Evolutionary conservation across 2,888 invertebrate genomes (phyloP), one percentile per base, ranked within the genome.

Genomic region (Philopedon plagiatum): DNA sequence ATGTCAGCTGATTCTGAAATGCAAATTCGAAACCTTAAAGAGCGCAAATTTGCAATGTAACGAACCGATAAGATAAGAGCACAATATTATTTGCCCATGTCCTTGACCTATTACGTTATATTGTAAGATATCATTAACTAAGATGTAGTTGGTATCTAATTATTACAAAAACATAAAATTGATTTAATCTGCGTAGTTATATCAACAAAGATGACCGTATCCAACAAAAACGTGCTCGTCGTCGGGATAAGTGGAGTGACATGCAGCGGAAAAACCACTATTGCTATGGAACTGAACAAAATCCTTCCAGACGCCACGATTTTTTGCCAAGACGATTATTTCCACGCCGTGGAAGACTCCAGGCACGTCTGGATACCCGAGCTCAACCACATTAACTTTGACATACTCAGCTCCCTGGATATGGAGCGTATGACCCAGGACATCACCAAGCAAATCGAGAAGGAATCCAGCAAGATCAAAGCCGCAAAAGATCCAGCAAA

Each of bases 191-290:
- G n/a, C 13, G 5, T 26, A 49, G 1, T 26, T 23, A 49, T n/a
- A 26, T 5, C 3, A 11, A 29, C 7, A 34, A 61, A 44, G 46
- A 63, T 65, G 56, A 39, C 39, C n/a, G 18, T 65, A 4, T n/a
- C 56, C 46, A 32, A 51, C 11, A 71, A 63, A 29, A 66, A 64
- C 57, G 58, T 74, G 39, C 18, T 75, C 26, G 66, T 92, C 61
- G 85, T 93, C 70, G 94, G 94, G 5, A 89, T 95, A 75, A 91
- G 93, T 39, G 94, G 96, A 0, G 92, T 93, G 1, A 95, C 95
- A 0, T 94, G 94, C 80, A 93, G 94, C 18, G 96, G 96, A 0
- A 96, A 96, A 86, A 93, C 94, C 0, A 91, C 93, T 0, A 81
- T 94, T 37, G 89, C 93, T 0, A 87, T 87, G 62, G 86, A 86